Evolutionary conservation across 2,888 invertebrate genomes (phyloP), one percentile per base, ranked within the genome.

Genomic region (Melikaiella ostensackeni): DNA sequence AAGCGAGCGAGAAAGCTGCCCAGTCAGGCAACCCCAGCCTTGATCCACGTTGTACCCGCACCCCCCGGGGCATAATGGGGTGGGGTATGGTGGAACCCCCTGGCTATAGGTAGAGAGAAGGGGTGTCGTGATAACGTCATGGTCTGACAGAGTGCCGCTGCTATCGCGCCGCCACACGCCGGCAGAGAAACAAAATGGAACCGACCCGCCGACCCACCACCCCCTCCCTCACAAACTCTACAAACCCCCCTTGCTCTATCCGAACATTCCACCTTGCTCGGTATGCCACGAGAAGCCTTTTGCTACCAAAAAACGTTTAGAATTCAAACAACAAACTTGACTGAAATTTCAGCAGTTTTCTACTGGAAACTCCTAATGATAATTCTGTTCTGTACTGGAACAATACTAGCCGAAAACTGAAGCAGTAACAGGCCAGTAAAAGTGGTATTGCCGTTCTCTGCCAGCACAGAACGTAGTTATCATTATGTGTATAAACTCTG

Each of bases 81-180:
- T 80, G 76, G 77, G 86, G 80, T 81, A 81, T 75, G 83, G 85
- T 77, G 80, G 79, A 81, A 87, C 88, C 85, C 87, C 85, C 84
- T 84, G 83, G 79, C 79, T 79, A 74, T 61, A 78, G 82, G 76
- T 82, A 79, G 79, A 78, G 82, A 89, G 90, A 89, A 90, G 89
- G 91, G 90, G 89, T 89, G 90, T 90, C 90, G 89, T 90, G 92
- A 92, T 92, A 92, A 92, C 92, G 92, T 92, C 92, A 92, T 91
- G 92, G 86, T 92, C 91, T 92, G 92, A 92, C 92, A 92, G 92
- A 92, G 92, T 92, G 92, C 92, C 91, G 90, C 91, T 90, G 92
- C 92, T 92, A 92, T 92, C 92, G 92, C 91, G 88, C 90, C 90
- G 91, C 90, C 91, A 92, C 92, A 92, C 92, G 92, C 92, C 92